A percentile compares a stretch with the other conserved stretches of the same genome.
Conservation (phyloP, 2,113 vertebrate species). For the Papio anubis region DNA sequence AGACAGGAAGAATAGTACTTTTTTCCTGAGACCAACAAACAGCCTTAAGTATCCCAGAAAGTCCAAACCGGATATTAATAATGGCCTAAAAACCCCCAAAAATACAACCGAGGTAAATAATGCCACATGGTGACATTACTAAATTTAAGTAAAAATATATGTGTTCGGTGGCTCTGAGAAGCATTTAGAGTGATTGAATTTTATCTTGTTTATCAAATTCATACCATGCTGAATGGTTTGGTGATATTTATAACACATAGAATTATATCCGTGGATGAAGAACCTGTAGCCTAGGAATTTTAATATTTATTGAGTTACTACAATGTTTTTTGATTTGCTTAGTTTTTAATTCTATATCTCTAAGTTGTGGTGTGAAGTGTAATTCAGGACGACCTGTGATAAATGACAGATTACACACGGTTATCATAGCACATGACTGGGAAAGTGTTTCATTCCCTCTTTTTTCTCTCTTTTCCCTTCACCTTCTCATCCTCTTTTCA, state of each 20-base stretch:
- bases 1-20: not conserved
- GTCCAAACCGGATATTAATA: conserved; percentile 29
- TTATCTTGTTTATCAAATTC: conserved; percentile 3
- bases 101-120: not conserved
- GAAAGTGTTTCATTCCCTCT: not conserved
- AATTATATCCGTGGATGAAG: not conserved
- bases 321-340: not conserved
- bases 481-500: not conserved
- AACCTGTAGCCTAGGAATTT: not conserved
- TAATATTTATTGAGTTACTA: not conserved
- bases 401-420: conserved; percentile 23
- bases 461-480: not conserved
- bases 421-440: rapidly evolving
- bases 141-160: not conserved
- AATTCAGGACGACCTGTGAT: not conserved
- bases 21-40: not conserved
- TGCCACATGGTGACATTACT: not conserved
- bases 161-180: not conserved
- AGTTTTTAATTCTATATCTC: not conserved
- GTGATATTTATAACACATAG: not conserved
- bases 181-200: not conserved
- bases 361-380: not conserved
- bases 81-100: not conserved
- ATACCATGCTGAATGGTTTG: not conserved
- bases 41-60: not conserved